Conservation (phyloP, 2,113 vertebrate species). For the Pithys albifrons region DNA sequence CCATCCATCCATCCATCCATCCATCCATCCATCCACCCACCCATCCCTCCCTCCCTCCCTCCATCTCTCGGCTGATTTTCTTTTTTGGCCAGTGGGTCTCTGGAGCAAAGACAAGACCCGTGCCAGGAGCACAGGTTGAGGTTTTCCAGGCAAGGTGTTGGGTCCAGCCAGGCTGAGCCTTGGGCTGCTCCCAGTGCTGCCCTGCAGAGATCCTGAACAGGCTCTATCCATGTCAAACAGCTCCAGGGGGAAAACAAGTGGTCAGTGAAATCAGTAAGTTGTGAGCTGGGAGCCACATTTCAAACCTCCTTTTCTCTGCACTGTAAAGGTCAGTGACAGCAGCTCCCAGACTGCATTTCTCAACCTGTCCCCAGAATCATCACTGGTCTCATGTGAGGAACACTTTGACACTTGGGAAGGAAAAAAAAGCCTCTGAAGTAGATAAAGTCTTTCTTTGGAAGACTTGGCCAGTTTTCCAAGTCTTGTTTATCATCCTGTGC, state of each 20-base stretch:
- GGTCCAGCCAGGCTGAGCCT: neutral
- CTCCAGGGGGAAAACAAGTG: neutral
- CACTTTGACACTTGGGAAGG: neutral
- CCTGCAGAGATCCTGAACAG: neutral
- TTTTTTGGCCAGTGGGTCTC: neutral
- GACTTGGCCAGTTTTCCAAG: neutral
- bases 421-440: neutral
- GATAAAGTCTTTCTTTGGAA: neutral
- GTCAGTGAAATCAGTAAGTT: neutral
- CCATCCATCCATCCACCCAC: no score
- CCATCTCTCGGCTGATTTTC: no score
- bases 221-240: neutral
- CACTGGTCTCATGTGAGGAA: neutral
- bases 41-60: no score
- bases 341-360: neutral
- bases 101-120: neutral
- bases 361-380: neutral
- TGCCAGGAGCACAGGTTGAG: neutral
- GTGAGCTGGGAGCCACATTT: neutral
- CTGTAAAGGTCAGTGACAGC: neutral
- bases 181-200: neutral
- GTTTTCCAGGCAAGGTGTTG: neutral
- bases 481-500: neutral
- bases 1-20: no score
- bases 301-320: neutral